Conservation (phyloP, 2,888 invertebrate species). For the Dione juno region DNA sequence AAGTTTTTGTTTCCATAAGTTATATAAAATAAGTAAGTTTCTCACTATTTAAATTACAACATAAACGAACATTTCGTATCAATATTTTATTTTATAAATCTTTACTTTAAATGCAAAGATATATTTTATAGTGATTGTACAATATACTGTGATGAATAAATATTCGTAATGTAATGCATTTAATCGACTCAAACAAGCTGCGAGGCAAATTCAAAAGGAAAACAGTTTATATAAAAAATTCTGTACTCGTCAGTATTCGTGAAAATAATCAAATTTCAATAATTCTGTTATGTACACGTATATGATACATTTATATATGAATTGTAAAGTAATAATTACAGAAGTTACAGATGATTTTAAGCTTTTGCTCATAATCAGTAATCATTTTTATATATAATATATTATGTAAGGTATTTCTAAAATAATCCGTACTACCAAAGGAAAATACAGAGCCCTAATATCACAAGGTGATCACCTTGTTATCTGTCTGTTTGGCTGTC, state of each 20-base stretch:
- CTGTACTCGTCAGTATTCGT: conserved; percentile 37
- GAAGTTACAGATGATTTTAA: neutral
- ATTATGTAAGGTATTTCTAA: too few species aligned
- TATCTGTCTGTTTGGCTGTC: too few species aligned
- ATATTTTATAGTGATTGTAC: conserved; percentile 13
- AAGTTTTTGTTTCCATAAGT: too few species aligned
- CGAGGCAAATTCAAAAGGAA: conserved; percentile 37
- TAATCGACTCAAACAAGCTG: conserved; percentile 34
- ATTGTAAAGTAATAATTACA: neutral
- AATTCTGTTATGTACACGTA: conserved; percentile 34
- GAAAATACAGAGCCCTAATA: too few species aligned
- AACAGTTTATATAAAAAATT: conserved; percentile 35
- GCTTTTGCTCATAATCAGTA: too few species aligned
- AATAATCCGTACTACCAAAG: too few species aligned
- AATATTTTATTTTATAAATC: neutral
- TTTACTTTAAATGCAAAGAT: neutral
- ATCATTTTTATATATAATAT: too few species aligned
- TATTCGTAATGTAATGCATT: conserved; percentile 35
- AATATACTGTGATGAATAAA: conserved; percentile 26
- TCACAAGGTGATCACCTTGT: too few species aligned
- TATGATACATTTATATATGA: neutral
- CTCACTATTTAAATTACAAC: neutral
- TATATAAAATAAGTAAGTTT: too few species aligned
- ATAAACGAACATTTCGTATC: neutral
- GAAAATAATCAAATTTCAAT: conserved; percentile 44